Evolutionary conservation across 2,797 vertebrate genomes (phyloP).

Genomic region (Pygocentrus nattereri): DNA sequence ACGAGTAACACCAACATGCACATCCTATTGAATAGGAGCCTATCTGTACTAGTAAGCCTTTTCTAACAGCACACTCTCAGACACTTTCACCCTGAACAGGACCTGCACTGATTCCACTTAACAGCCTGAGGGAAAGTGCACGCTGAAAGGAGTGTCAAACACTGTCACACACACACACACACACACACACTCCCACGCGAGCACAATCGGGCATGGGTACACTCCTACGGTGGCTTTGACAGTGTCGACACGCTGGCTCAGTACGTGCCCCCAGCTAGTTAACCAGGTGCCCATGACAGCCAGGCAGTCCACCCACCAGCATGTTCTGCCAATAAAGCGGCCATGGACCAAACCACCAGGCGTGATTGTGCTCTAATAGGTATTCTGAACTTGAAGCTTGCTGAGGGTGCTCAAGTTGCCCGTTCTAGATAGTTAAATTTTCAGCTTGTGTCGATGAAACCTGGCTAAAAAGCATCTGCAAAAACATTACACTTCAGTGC

Average conservation of each 20-base stretch:
- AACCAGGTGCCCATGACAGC: conserved; percentile 76
- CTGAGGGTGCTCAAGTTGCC: background rate
- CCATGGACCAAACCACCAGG: background rate
- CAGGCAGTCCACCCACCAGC: conserved; percentile 29
- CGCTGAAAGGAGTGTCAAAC: conserved; percentile 26
- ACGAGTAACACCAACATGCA: background rate
- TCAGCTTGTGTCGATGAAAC: background rate
- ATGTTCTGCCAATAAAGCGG: conserved; percentile 11
- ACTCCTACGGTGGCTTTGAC: conserved; percentile 46
- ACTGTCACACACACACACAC: conserved; percentile 19
- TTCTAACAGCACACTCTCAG: conserved; percentile 29
- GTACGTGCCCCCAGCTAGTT: conserved; percentile 72
- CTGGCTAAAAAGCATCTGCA: background rate
- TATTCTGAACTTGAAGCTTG: conserved; percentile 2
- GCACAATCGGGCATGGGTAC: conserved; percentile 18
- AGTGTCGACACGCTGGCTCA: conserved; percentile 54
- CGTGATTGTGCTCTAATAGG: conserved; percentile 4
- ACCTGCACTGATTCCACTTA: conserved; percentile 46
- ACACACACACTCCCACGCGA: conserved; percentile 7
- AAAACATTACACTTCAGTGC: background rate
- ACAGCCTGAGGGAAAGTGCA: conserved; percentile 34
- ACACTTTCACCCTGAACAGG: conserved; percentile 9
- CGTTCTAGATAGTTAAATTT: background rate
- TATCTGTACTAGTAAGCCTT: conserved; percentile 13
- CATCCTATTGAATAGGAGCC: background rate